These are phyloP conservation scores for Acanthococcus lagerstroemiae DNA, from an alignment of 2,888 invertebrate species.

Conservation along the genomic window DNA sequence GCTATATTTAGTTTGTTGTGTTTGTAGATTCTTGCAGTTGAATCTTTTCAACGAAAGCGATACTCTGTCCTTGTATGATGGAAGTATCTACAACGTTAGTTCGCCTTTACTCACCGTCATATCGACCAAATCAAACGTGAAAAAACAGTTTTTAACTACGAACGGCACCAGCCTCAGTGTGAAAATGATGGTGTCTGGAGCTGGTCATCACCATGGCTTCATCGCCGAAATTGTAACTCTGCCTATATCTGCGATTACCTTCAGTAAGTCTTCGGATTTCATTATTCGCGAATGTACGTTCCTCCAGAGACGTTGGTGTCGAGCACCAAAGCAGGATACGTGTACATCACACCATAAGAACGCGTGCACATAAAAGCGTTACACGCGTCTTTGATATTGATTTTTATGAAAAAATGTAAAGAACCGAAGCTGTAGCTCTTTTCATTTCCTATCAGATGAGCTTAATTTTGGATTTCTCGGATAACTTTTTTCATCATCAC, in stretches of 20 bases:
- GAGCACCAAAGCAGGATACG: background rate
- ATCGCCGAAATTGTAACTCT: slow-evolving; percentile 93
- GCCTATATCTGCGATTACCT: slow-evolving; percentile 82
- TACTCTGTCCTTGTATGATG: slow-evolving; percentile 77
- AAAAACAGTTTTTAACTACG: slow-evolving; percentile 65
- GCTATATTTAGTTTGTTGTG: no score
- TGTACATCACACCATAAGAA: no score
- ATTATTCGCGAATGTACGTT: no score
- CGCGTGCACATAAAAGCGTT: no score
- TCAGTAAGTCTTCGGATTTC: slow-evolving; percentile 54
- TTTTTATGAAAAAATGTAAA: no score
- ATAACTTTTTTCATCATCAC: no score
- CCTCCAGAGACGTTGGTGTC: no score
- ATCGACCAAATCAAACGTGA: slow-evolving; percentile 58
- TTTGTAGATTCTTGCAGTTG: slow-evolving; percentile 65
- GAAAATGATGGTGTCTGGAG: slow-evolving; percentile 87
- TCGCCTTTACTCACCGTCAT: slow-evolving; percentile 47
- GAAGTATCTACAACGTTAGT: slow-evolving; percentile 80
- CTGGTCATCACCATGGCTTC: slow-evolving; percentile 78
- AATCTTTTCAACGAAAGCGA: slow-evolving; percentile 89
- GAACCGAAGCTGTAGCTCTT: no score
- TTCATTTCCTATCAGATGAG: no score
- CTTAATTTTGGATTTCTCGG: no score
- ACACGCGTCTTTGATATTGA: no score
- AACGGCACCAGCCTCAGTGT: slow-evolving; percentile 73